Evolutionary conservation across 2,797 vertebrate species (phyloP), one percentile per base, ranked within the genome.

Genomic region (Gorsachius magnificus): DNA sequence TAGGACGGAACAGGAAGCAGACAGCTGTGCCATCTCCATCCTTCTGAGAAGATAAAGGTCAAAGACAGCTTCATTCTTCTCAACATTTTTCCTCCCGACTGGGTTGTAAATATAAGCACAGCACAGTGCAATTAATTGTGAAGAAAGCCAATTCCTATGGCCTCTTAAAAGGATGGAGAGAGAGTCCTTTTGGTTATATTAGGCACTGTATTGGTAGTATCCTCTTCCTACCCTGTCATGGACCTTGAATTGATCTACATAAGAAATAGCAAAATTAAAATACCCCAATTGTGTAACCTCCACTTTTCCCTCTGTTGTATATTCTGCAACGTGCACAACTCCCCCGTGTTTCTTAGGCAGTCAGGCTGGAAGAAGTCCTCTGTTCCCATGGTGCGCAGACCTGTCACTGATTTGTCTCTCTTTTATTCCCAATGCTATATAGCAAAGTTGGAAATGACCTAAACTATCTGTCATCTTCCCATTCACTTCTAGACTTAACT

Each of bases 31-130:
- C 78, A 28, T 72, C 68, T 92, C 92, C 87, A 35, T 90, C 75
- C 87, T 97, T 95, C 85, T 28, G 57, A 76, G 65, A 54, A 87
- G 76, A 84, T 91, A 95, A 97, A 98, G 97, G 98, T 97, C 96
- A 97, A 60, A 97, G 85, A 83, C 74, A 87, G 87, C 70, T 96
- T 95, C 83, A 25, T 95, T 87, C 85, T 92, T 80, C 41, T 74
- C 92, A 68, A 38, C 7, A 3, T 41, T 96, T 93, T 83, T n/a
- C 50, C n/a, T 97, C 93, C 95, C 74, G 51, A 29, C 53, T 14
- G 66, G 63, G 50, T 50, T 94, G 53, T 95, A 94, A 96, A 96
- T 84, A 71, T 58, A 66, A 93, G 56, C 43, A 24, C 50, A 83
- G 74, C 45, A 48, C 72, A 69, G 56, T 63, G 79, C 54, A 76